Evolutionary conservation across 2,888 invertebrate genomes (phyloP), one percentile per base, ranked within the genome.

Genomic region (Plagodis dolabraria): DNA sequence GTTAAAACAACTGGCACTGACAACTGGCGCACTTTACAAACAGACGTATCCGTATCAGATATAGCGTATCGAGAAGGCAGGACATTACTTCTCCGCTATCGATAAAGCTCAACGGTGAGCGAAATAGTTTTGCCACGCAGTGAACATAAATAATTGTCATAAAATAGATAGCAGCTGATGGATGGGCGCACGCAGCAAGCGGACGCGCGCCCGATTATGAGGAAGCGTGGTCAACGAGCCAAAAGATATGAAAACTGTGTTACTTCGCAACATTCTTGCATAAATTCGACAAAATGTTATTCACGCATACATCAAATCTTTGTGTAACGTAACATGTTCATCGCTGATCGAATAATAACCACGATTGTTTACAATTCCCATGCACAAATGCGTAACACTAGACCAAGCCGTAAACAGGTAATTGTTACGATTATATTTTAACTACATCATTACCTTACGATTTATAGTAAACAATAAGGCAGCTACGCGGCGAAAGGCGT

Each of bases 131-230:
- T 86, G 85, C 86, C 77, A 80, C 80, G 82, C 85, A 79, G 85
- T 76, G 80, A 87, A 87, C 90, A 92, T 92, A 92, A 92, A 92
- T 92, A 89, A 90, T 91, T 92, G 90, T 92, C 92, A 92, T 91
- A 89, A 86, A 85, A 81, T 76, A 90, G 92, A 92, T 91, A 92
- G 83, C 74, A 76, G 64, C 78, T 91, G 92, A 91, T 88, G 89
- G 91, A 92, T 92, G 86, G 79, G 77, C 76, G 70, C 76, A 2
- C 22, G 22, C 22, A 22, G 22, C 22, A 22, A 68, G 78, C 69
- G 74, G 71, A 64, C 56, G 68, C 70, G 74, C 72, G 68, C 43
- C 43, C 0, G 12, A 79, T 87, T 87, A 88, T 88, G 83, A 89
- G 88, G 85, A 88, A 89, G 78, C 76, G 66, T 69, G 63, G 56